Conservation (phyloP, 1,140 invertebrate species). For the Lucilia cuprina region DNA sequence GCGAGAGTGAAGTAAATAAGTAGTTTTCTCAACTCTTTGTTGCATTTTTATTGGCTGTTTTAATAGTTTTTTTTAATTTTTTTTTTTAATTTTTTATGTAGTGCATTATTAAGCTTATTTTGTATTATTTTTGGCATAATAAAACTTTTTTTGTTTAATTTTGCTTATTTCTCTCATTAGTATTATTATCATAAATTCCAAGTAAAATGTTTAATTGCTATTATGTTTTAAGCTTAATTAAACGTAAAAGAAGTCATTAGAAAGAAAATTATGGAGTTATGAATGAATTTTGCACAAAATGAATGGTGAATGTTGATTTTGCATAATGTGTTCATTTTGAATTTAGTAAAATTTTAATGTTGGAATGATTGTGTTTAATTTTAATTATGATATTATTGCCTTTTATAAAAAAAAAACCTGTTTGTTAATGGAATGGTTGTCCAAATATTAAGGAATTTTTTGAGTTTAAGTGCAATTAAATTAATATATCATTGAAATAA, state of each 20-base stretch:
- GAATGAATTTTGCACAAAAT: not conserved
- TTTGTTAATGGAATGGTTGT: too few relatives aligned
- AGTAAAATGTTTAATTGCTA: not conserved
- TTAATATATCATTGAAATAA: too few relatives aligned
- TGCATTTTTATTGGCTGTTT: conserved; percentile 14
- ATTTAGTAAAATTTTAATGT: too few relatives aligned
- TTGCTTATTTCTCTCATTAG: not conserved
- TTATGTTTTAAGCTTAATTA: conserved; percentile 8
- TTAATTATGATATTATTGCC: too few relatives aligned
- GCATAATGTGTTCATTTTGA: too few relatives aligned
- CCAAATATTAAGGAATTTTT: too few relatives aligned
- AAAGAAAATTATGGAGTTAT: not conserved
- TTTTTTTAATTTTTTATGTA: not conserved
- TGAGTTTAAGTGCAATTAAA: too few relatives aligned
- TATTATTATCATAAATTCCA: conserved; percentile 4
- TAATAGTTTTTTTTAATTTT: not conserved
- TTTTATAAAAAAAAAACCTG: too few relatives aligned
- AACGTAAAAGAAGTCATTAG: conserved; percentile 9
- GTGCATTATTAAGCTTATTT: not conserved
- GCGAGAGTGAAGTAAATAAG: not conserved
- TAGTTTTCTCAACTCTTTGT: conserved; percentile 1
- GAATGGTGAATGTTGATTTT: too few relatives aligned
- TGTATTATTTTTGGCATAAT: not conserved
- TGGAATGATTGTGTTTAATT: too few relatives aligned
- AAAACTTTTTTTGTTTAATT: not conserved